Conservation (phyloP, 2,113 vertebrate species). For the Boulengeromyrus knoepffleri region DNA sequence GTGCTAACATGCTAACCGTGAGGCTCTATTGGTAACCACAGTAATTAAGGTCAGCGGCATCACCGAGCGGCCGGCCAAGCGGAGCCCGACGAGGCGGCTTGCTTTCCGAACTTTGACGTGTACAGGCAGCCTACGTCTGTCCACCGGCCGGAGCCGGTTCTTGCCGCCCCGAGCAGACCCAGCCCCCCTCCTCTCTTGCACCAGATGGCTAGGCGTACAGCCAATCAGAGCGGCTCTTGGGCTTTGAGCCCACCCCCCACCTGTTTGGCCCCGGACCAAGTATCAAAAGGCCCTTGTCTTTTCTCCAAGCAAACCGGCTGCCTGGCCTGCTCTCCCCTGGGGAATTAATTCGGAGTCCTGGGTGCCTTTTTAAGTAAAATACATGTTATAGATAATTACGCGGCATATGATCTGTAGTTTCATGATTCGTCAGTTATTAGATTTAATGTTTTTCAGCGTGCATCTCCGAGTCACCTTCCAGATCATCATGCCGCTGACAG, state of each 20-base stretch:
- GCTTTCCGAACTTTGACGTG: background rate
- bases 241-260: constrained; percentile 3
- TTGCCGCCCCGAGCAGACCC: background rate
- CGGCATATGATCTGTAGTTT: background rate
- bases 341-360: background rate
- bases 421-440: background rate
- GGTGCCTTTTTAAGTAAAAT: background rate
- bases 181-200: background rate
- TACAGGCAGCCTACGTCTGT: background rate
- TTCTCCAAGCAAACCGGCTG: background rate
- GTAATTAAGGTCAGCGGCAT: background rate
- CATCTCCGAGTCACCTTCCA: background rate
- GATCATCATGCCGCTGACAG: background rate
- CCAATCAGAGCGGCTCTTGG: constrained; percentile 7
- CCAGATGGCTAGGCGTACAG: background rate
- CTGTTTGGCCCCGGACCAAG: background rate
- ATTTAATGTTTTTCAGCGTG: background rate
- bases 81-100: too few relatives aligned
- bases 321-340: background rate
- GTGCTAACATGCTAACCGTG: background rate
- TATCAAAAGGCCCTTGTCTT: constrained; percentile 7
- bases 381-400: background rate
- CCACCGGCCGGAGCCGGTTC: background rate
- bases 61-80: background rate
- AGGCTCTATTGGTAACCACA: background rate